These are phyloP conservation scores for Tetraneura akinire DNA, from an alignment of 1,140 invertebrate genomes.

Conservation along the genomic window DNA sequence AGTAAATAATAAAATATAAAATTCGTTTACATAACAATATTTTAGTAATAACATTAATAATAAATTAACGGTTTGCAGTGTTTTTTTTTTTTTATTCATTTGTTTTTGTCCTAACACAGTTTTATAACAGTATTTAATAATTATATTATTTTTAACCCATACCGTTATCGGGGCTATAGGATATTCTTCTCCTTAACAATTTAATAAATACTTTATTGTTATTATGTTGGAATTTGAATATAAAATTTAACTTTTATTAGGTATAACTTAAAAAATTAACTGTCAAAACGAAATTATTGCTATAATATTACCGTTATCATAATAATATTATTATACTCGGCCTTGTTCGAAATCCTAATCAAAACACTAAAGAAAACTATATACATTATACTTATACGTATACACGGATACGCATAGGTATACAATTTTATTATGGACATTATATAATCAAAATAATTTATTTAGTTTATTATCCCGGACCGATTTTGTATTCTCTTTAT, in stretches of 20 bases:
- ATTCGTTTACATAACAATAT: too few species aligned
- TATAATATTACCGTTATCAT: constrained; percentile 5
- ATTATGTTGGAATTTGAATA: background rate
- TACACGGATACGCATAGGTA: too few species aligned
- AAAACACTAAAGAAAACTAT: background rate
- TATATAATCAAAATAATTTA: background rate
- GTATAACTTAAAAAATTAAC: background rate
- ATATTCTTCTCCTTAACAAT: background rate
- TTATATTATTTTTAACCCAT: background rate
- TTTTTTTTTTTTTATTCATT: too few species aligned
- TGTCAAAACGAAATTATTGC: background rate
- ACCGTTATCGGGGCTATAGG: background rate
- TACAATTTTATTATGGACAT: background rate
- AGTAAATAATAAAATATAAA: too few species aligned
- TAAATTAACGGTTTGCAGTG: too few species aligned
- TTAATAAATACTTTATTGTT: background rate
- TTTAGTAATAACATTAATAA: too few species aligned
- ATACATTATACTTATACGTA: too few species aligned
- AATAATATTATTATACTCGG: background rate
- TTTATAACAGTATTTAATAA: too few species aligned
- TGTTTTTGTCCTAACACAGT: too few species aligned
- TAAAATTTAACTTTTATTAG: background rate
- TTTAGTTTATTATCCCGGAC: background rate
- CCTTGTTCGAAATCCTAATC: background rate
- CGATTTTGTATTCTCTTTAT: background rate